These are phyloP conservation scores for Leucozona laternaria DNA, from an alignment of 2,888 invertebrate species.

Conservation along the genomic window DNA sequence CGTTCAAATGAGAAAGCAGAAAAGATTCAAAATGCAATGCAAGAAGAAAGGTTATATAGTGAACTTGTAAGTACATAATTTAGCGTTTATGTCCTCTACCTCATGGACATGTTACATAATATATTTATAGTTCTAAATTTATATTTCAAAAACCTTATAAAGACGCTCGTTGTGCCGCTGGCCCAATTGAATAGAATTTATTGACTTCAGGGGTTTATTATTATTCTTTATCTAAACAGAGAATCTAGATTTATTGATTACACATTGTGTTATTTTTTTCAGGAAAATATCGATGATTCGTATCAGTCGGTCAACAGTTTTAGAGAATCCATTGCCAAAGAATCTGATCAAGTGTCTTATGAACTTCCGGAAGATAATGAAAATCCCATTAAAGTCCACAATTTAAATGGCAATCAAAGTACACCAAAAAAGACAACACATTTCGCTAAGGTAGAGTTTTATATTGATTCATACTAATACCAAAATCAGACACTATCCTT, in stretches of 20 bases:
- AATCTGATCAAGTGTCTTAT: conserved; percentile 79
- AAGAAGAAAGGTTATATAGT: conserved; percentile 17
- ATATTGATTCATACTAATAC: conserved; percentile 80
- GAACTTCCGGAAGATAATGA: conserved; percentile 79
- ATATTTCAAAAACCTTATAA: neutral
- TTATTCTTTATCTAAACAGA: neutral
- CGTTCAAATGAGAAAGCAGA: conserved; percentile 20
- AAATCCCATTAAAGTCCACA: conserved; percentile 67
- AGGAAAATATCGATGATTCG: conserved; percentile 63
- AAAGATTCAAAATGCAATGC: conserved; percentile 35
- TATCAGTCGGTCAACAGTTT: conserved; percentile 62
- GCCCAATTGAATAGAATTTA: no score
- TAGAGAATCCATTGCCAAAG: conserved; percentile 41
- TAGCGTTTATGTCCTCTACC: neutral
- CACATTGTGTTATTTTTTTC: conserved; percentile 3
- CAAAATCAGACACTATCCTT: conserved; percentile 9
- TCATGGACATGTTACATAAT: no score
- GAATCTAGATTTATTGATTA: neutral
- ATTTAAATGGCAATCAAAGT: conserved; percentile 79
- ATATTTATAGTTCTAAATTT: neutral
- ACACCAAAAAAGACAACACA: conserved; percentile 80
- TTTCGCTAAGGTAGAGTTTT: conserved; percentile 82
- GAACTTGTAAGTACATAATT: conserved; percentile 44
- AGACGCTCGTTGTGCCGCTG: no score
- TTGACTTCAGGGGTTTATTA: no score